A percentile compares a stretch with the other conserved stretches of the same genome.
Conservation (phyloP, 35 echinoderm and acorn worm species). For the Apostichopus californicus region DNA sequence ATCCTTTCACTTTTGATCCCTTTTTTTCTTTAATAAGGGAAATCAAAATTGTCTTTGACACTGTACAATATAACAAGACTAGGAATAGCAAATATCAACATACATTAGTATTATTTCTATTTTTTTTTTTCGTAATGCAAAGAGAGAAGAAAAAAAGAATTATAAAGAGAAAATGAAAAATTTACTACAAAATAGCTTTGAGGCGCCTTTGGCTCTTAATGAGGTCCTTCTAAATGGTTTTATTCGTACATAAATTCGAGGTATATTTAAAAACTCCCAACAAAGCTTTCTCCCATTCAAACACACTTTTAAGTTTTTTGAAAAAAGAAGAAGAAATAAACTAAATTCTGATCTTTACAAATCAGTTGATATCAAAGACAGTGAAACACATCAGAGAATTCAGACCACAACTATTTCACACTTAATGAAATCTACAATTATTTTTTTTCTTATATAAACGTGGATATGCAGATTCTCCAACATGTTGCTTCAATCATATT, state of each 20-base stretch:
- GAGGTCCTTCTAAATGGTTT: constrained; percentile 43
- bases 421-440: too few species aligned
- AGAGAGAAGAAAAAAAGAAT: not conserved
- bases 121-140: constrained; percentile 27
- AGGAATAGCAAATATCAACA: constrained; percentile 46
- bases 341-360: too few species aligned
- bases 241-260: constrained; percentile 51
- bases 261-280: constrained; percentile 25
- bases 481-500: too few species aligned
- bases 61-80: constrained; percentile 57
- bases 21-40: not conserved
- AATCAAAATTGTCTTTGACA: constrained; percentile 40
- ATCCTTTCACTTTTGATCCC: not conserved
- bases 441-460: too few species aligned
- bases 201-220: constrained; percentile 51
- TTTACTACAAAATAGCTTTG: constrained; percentile 36
- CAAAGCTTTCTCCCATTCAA: not conserved
- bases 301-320: too few species aligned
- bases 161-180: not conserved
- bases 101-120: constrained; percentile 11
- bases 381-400: too few species aligned
- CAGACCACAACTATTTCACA: too few species aligned
- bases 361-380: too few species aligned
- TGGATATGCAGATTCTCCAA: too few species aligned
- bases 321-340: too few species aligned